Conservation (phyloP, 2,113 vertebrate genomes). For the Pseudopipra pipra region DNA sequence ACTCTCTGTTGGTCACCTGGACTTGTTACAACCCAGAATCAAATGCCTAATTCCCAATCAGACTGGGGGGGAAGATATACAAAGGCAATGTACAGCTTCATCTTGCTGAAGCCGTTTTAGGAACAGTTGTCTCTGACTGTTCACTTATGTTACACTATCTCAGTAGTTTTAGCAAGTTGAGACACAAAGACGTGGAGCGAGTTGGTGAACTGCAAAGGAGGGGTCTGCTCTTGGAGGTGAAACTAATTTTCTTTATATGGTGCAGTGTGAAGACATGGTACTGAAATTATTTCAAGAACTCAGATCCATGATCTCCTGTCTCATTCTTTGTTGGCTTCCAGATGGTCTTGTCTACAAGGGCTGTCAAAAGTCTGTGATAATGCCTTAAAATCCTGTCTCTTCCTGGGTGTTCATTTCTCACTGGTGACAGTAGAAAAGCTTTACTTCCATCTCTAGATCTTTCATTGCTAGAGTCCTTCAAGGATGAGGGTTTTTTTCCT, state of each 20-base stretch:
- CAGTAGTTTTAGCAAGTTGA: not conserved
- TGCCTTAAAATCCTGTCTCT: not conserved
- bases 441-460: not conserved
- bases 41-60: not conserved
- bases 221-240: not conserved
- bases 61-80: not conserved
- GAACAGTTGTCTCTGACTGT: not conserved
- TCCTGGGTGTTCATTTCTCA: not conserved
- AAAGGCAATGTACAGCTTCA: not conserved
- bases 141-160: rapidly evolving
- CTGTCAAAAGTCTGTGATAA: not conserved
- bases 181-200: not conserved
- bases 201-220: not conserved
- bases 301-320: not conserved
- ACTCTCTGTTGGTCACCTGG: not conserved
- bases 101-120: not conserved
- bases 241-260: not conserved
- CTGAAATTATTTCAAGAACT: not conserved
- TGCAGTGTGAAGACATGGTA: not conserved
- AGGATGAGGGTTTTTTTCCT: not conserved
- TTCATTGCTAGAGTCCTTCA: not conserved
- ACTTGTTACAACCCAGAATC: not conserved
- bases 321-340: not conserved
- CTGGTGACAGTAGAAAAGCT: not conserved
- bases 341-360: not conserved